Conservation (phyloP, 53 echinoderm and acorn worm species). For the Holothuria leucospilota region DNA sequence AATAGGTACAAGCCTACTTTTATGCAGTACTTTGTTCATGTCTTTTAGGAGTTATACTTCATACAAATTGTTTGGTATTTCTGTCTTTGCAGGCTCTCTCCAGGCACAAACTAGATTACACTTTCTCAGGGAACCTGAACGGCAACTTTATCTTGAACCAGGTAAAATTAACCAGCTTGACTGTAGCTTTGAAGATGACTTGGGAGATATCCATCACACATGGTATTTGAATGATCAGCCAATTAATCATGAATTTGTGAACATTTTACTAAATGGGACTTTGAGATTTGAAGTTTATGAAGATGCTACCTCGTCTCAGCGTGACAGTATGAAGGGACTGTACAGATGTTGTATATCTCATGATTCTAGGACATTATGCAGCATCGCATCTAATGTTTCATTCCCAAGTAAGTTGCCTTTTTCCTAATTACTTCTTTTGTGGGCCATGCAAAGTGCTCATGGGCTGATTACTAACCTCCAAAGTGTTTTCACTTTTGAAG, state of each 20-base stretch:
- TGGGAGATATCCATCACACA: neutral
- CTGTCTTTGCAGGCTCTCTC: neutral
- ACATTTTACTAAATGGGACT: slow-evolving; percentile 18
- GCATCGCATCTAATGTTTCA: slow-evolving; percentile 1
- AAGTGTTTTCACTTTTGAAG: too few relatives aligned
- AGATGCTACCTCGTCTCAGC: neutral
- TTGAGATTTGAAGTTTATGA: slow-evolving; percentile 30
- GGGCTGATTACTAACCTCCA: too few relatives aligned
- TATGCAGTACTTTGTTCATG: too few relatives aligned
- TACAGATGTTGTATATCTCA: slow-evolving; percentile 18
- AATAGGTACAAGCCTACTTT: too few relatives aligned
- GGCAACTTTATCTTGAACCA: slow-evolving; percentile 14
- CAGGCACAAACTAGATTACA: slow-evolving; percentile 1
- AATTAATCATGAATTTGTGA: slow-evolving; percentile 3
- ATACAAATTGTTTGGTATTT: neutral
- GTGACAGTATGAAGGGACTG: neutral
- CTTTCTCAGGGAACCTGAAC: slow-evolving; percentile 39
- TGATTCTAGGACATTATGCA: neutral
- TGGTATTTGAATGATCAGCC: slow-evolving; percentile 26
- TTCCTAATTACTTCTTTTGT: neutral
- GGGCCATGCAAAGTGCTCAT: too few relatives aligned
- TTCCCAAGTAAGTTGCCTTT: slow-evolving; percentile 23
- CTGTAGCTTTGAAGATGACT: slow-evolving; percentile 17
- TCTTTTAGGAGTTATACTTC: too few relatives aligned
- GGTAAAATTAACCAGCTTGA: slow-evolving; percentile 29